Conservation (phyloP, 2,113 vertebrate genomes). For the Dicentrarchus labrax region DNA sequence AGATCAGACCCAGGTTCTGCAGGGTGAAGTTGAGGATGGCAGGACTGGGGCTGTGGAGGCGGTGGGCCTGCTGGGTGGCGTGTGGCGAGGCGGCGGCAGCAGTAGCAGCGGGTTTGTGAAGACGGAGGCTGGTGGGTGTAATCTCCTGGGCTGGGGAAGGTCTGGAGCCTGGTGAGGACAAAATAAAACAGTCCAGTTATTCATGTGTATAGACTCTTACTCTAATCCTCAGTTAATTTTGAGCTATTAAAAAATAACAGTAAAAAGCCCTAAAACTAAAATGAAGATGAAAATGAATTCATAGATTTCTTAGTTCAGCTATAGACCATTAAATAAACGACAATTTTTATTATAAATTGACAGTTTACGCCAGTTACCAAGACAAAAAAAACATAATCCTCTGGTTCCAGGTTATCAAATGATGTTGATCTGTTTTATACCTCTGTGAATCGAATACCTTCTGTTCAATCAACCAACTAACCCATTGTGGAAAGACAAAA, state of each 20-base stretch:
- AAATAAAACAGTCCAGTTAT: background rate
- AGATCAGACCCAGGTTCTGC: conserved; percentile 92
- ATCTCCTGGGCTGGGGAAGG: conserved; percentile 85
- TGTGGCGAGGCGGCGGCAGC: conserved; percentile 81
- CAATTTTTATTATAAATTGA: too few relatives aligned
- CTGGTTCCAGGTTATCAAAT: background rate
- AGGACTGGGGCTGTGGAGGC: conserved; percentile 85
- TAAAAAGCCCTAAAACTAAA: background rate
- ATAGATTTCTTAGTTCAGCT: too few relatives aligned
- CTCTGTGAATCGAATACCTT: too few relatives aligned
- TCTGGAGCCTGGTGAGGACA: conserved; percentile 85
- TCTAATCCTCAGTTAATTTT: background rate
- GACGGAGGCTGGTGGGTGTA: conserved; percentile 86
- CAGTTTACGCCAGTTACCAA: too few relatives aligned
- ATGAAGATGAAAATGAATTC: background rate
- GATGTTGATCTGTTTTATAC: too few relatives aligned
- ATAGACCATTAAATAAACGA: too few relatives aligned
- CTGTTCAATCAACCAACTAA: too few relatives aligned
- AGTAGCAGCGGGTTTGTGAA: conserved; percentile 52
- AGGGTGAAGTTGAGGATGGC: conserved; percentile 94
- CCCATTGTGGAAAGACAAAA: too few relatives aligned
- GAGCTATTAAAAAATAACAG: background rate
- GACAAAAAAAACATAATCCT: background rate
- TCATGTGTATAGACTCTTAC: background rate
- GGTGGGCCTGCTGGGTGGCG: conserved; percentile 72